Percentiles rank a stretch among this genome's conserved stretches.
Evolutionary conservation across 2,797 vertebrate genomes (phyloP).

Genomic region (Stomatorhinus walkeri): DNA sequence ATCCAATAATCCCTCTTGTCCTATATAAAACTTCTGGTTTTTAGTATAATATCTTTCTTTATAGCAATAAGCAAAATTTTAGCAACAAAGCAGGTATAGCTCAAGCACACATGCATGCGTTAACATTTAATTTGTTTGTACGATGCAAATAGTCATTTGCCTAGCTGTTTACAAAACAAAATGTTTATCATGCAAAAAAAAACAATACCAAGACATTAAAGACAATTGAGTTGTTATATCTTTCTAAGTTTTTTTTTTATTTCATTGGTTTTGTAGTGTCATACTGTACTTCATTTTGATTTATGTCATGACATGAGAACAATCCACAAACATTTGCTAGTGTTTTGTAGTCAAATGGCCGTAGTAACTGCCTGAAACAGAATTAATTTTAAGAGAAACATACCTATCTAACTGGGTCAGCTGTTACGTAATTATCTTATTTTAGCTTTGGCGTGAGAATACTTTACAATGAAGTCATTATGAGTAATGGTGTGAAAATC

Average conservation of each 20-base stretch:
- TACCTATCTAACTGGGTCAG: slow-evolving; percentile 73
- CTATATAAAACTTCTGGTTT: slow-evolving; percentile 37
- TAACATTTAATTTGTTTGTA: slow-evolving; percentile 86
- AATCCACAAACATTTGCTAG: background rate
- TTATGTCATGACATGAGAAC: slow-evolving; percentile 45
- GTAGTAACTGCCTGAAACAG: slow-evolving; percentile 60
- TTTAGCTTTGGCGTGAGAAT: slow-evolving; percentile 67
- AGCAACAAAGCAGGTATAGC: slow-evolving; percentile 68
- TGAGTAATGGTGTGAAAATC: slow-evolving; percentile 54
- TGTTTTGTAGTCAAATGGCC: background rate
- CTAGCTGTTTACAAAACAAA: slow-evolving; percentile 43
- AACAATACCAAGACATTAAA: background rate
- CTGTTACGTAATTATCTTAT: slow-evolving; percentile 76
- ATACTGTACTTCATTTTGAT: background rate
- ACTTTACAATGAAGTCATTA: slow-evolving; percentile 63
- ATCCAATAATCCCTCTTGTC: background rate
- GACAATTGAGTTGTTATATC: background rate
- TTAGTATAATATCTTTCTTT: slow-evolving; percentile 66
- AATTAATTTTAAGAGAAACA: slow-evolving; percentile 64
- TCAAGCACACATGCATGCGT: slow-evolving; percentile 84
- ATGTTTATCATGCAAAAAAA: background rate
- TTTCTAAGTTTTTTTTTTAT: background rate
- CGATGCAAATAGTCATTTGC: slow-evolving; percentile 84
- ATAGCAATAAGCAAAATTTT: slow-evolving; percentile 61
- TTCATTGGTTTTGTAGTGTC: background rate